A percentile compares a stretch with the other conserved stretches of the same genome.
These are phyloP conservation scores for Motacilla tschutschensis DNA, from an alignment of 2,113 vertebrate species.

Conservation along the genomic window DNA sequence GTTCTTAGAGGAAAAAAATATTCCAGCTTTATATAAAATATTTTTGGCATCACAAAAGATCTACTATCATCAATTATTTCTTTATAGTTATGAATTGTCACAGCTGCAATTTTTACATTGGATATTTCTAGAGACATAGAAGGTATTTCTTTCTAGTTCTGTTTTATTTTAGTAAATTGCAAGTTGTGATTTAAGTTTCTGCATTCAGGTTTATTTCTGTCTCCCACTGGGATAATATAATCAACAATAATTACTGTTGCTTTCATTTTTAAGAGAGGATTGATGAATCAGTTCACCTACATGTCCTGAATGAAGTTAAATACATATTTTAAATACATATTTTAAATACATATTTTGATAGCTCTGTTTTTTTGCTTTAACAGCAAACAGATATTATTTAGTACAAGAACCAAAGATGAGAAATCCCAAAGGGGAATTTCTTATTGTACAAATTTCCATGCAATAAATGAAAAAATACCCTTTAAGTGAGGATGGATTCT, in stretches of 20 bases:
- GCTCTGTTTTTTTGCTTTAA: not conserved
- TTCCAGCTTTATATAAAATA: not conserved
- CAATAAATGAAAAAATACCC: not conserved
- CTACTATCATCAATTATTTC: constrained; percentile 10
- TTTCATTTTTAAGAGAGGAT: constrained; percentile 35
- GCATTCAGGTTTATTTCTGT: constrained; percentile 64
- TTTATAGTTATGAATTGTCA: constrained; percentile 52
- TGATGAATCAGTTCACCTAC: constrained; percentile 23
- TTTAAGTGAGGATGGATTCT: not conserved
- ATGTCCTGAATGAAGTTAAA: constrained; percentile 5
- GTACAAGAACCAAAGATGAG: not conserved
- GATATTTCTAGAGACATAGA: constrained; percentile 45
- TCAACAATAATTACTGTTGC: constrained; percentile 15
- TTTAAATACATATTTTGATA: constrained; percentile 36
- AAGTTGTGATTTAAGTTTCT: constrained; percentile 49
- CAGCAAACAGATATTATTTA: not conserved
- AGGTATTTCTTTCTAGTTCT: constrained; percentile 34
- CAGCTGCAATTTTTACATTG: constrained; percentile 47
- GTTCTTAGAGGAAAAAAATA: not conserved
- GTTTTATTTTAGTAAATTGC: constrained; percentile 67
- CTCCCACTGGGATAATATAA: constrained; percentile 58
- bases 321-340: constrained; percentile 11
- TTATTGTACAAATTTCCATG: not conserved
- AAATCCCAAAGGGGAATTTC: not conserved
- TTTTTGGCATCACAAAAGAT: not conserved